Evolutionary conservation across 2,113 vertebrate genomes (phyloP).

Genomic region (Sceloporus undulatus): DNA sequence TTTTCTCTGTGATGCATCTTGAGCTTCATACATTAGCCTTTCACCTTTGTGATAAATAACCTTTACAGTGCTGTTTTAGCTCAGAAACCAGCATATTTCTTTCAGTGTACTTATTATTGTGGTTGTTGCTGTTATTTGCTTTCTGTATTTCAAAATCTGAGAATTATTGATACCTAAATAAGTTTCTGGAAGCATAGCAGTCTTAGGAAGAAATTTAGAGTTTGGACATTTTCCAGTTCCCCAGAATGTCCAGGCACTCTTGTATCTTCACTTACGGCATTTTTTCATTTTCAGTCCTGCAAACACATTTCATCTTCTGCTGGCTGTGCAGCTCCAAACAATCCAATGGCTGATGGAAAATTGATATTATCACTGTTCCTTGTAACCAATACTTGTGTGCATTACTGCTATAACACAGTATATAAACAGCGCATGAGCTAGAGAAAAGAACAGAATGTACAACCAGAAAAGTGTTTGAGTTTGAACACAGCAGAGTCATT

Average conservation of each 20-base stretch:
- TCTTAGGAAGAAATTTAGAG: neutral
- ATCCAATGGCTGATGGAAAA: too few relatives aligned
- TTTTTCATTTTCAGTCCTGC: neutral
- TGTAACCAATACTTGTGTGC: neutral
- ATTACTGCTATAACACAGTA: neutral
- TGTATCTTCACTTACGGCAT: neutral
- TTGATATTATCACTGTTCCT: neutral
- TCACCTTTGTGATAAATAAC: neutral
- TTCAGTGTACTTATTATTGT: neutral
- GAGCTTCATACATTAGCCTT: neutral
- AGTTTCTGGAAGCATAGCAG: neutral
- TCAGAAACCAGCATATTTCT: neutral
- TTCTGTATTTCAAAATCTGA: neutral
- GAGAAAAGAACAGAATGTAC: too few relatives aligned
- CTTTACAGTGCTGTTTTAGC: neutral
- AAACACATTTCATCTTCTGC: neutral
- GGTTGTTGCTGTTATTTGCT: neutral
- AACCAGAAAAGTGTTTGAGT: too few relatives aligned
- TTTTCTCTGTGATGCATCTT: neutral
- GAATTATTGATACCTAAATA: neutral
- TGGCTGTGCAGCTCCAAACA: too few relatives aligned
- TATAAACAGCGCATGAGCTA: too few relatives aligned
- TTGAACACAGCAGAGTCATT: too few relatives aligned
- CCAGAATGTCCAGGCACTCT: neutral
- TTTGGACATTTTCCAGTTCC: neutral